Evolutionary conservation across 2,113 vertebrate species (phyloP), one percentile per base, ranked within the genome.

Genomic region (Cathartes aura): DNA sequence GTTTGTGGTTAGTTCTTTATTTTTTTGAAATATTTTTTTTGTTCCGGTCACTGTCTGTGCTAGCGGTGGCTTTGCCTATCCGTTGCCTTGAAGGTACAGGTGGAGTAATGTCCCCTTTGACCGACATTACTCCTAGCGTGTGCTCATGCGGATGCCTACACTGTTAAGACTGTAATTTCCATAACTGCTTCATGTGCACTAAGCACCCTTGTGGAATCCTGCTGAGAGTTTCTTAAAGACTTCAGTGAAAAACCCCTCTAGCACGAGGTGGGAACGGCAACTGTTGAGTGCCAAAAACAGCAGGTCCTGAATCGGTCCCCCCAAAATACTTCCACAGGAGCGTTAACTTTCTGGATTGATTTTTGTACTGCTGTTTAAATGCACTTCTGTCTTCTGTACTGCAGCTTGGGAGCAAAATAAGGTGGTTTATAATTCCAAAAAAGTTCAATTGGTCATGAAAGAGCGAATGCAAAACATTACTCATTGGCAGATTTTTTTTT

Each of bases 161-260:
- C 98, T 96, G 98, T 98, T 97, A 94, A 98, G 98, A 98, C 94
- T 98, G 98, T 98, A 97, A 98, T 95, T 98, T 98, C 98, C 99
- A 99, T 99, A 98, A 98, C 98, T 99, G 99, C 99, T 99, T 98
- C 98, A 99, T 98, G 98, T 99, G 98, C 98, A 98, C 98, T 97
- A 97, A 98, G 99, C 97, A 98, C 97, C 98, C 98, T 99, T 99
- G 99, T 99, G 99, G 99, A 99, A 99, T 99, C 99, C 99, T 99
- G 99, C 99, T 99, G 98, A 95, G 97, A 97, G 97, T 97, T 98
- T 98, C 97, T 94, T 63, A 79, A 97, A 96, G 90, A 93, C 95
- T 98, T 98, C 82, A 45, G 58, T 87, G 93, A 97, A 97, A 91
- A 90, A 59, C 53, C 80, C 64, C 42, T 83, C 50, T 0, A 15